phyloP scores from a whole-genome alignment of 1,140 invertebrate genomes.

The Charaxes varanes region DNA sequence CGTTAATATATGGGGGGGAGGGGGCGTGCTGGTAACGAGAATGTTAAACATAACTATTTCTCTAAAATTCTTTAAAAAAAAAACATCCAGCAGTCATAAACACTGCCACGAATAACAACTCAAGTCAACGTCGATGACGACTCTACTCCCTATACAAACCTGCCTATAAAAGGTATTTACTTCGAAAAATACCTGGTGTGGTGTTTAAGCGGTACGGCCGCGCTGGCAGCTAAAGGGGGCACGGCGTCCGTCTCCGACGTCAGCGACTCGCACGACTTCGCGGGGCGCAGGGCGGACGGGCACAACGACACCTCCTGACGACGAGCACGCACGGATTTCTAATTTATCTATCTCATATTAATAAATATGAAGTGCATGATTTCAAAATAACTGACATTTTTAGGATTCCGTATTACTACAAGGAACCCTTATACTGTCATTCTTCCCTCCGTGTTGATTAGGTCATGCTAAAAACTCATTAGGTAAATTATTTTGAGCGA shows the following conservation, averaged over 20 bases:
- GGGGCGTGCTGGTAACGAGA: neutral
- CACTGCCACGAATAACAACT: too few relatives aligned
- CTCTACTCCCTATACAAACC: too few relatives aligned
- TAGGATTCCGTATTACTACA: too few relatives aligned
- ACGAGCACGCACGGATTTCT: neutral
- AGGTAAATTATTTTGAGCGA: too few relatives aligned
- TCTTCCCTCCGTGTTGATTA: too few relatives aligned
- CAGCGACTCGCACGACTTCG: constrained; percentile 65
- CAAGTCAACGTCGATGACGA: too few relatives aligned
- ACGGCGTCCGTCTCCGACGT: constrained; percentile 55
- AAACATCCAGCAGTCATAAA: too few relatives aligned
- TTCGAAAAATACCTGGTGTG: constrained; percentile 70
- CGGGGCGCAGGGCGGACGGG: constrained; percentile 29
- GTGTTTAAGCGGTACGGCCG: constrained; percentile 37
- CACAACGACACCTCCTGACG: constrained; percentile 3
- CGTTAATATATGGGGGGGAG: neutral
- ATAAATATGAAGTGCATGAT: neutral
- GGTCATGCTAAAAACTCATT: too few relatives aligned
- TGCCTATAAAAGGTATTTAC: too few relatives aligned
- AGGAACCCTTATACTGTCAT: too few relatives aligned
- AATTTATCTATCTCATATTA: constrained; percentile 1
- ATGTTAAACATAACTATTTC: too few relatives aligned
- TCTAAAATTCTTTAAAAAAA: too few relatives aligned
- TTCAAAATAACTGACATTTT: neutral
- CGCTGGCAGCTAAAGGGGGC: constrained; percentile 37